Evolutionary conservation across 2,113 vertebrate genomes (phyloP).

Genomic region (Sinocyclocheilus anshuiensis): DNA sequence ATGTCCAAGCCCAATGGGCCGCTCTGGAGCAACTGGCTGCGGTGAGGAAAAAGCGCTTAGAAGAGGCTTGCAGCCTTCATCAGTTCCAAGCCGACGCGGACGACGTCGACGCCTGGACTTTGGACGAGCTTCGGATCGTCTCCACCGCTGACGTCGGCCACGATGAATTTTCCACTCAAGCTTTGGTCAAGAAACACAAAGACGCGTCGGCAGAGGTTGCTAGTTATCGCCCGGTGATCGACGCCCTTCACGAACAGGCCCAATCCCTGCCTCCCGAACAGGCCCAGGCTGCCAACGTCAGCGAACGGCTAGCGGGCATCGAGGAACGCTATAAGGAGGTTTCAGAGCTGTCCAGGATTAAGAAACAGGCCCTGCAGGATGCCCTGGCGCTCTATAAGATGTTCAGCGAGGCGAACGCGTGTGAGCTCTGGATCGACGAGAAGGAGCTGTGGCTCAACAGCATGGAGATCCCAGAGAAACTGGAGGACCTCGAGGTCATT

Average conservation of each 20-base stretch:
- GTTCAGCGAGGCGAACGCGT: conserved; percentile 92
- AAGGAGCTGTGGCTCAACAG: conserved; percentile 98
- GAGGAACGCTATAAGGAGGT: conserved; percentile 96
- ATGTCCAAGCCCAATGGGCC: conserved; percentile 90
- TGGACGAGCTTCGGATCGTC: conserved; percentile 91
- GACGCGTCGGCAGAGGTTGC: conserved; percentile 89
- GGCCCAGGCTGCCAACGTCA: conserved; percentile 72
- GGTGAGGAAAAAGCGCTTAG: conserved; percentile 81
- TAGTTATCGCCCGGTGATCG: conserved; percentile 86
- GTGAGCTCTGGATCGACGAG: conserved; percentile 95
- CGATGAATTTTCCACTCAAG: conserved; percentile 94
- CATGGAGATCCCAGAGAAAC: conserved; percentile 95
- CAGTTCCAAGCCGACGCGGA: conserved; percentile 94
- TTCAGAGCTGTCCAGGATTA: conserved; percentile 83
- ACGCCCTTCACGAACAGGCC: conserved; percentile 86
- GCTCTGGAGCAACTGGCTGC: conserved; percentile 87
- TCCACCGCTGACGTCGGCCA: conserved; percentile 93
- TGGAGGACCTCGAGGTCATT: conserved; percentile 96
- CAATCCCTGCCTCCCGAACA: conserved; percentile 70
- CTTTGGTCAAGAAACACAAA: conserved; percentile 93
- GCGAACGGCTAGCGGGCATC: conserved; percentile 83
- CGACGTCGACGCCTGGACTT: conserved; percentile 91
- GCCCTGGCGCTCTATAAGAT: conserved; percentile 94
- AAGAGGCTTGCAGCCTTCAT: conserved; percentile 87
- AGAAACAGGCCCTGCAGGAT: conserved; percentile 95